phyloP scores from a whole-genome alignment of 2,888 invertebrate species.

The Amiota communis region DNA sequence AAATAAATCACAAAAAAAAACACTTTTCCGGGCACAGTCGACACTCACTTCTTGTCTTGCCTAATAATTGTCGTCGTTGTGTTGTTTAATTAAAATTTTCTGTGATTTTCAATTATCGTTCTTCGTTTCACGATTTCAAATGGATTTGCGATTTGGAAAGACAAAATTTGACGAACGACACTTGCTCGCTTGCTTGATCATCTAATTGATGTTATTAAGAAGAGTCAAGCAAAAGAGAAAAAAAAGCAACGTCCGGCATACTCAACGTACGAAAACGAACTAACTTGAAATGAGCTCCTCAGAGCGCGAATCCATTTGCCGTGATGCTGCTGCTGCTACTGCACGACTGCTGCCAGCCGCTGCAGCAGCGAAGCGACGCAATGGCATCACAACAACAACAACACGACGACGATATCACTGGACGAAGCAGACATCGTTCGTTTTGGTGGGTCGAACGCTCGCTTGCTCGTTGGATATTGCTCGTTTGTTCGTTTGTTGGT shows the following conservation, averaged over 20 bases:
- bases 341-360: constrained; percentile 35
- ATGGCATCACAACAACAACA: neutral
- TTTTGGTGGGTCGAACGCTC: neutral
- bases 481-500: constrained; percentile 25
- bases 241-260: constrained; percentile 52
- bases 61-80: too few relatives aligned
- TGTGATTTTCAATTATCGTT: too few relatives aligned
- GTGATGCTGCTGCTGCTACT: constrained; percentile 39
- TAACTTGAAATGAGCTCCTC: constrained; percentile 3
- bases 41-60: too few relatives aligned
- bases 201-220: neutral
- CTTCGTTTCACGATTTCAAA: too few relatives aligned
- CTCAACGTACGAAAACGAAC: constrained; percentile 66
- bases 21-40: too few relatives aligned
- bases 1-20: too few relatives aligned
- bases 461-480: constrained; percentile 1
- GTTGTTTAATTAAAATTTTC: too few relatives aligned
- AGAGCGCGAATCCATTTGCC: constrained; percentile 55
- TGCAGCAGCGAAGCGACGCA: constrained; percentile 42
- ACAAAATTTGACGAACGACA: constrained; percentile 10
- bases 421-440: neutral
- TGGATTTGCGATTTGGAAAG: neutral
- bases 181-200: neutral
- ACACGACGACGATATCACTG: constrained; percentile 22
- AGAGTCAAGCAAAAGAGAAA: neutral